Base-by-base conservation (phyloP, 2,888 invertebrate genomes). In the Pocota personata region DNA sequence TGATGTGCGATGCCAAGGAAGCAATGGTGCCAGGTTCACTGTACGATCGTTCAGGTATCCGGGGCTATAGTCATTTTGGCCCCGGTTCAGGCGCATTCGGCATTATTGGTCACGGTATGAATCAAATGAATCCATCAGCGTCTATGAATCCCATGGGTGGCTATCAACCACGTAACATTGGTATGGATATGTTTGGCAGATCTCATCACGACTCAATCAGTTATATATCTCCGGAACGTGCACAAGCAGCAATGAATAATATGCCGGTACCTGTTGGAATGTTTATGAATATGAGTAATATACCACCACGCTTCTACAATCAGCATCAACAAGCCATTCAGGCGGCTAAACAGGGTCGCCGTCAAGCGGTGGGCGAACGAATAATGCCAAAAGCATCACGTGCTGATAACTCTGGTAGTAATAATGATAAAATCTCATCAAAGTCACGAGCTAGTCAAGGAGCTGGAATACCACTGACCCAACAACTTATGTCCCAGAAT, bases 1-100 rank as follows among this genome's bases (percentile, higher is more conserved):
- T 98, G 30, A 98, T 98, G 95, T 99, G 98, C 92, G 98, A 98
- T 93, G 99, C 99, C 14, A 95, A 98, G 88, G 98, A 99, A 92
- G 98, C 98, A 3, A 94, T 98, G 92, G 97, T 98, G 69, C 98
- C 98, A 0, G 98, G 98, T 24, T 97, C 98, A 14, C 95, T 98
- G 35, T 98, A 98, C 93, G 98, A 98, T 92, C 95, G 98, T 77
- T 96, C 95, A 3, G 92, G 93, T 6, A 92, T 88, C 55, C 89
- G 88, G 10, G 89, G 89, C 5, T 90, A 89, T 89, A 88, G 90
- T 90, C 69, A 86, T 12, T 86, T 86, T 32, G 76, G 76, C 7
- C 66, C 58, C 1, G 80, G 76, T 0, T 57, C 76, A 0, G 64
- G 67, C 12, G 66, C 55, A 7, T 86, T 77, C 16, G 84, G 84